Base-by-base conservation (phyloP, 2,113 vertebrate genomes). In the Cebus imitator region DNA sequence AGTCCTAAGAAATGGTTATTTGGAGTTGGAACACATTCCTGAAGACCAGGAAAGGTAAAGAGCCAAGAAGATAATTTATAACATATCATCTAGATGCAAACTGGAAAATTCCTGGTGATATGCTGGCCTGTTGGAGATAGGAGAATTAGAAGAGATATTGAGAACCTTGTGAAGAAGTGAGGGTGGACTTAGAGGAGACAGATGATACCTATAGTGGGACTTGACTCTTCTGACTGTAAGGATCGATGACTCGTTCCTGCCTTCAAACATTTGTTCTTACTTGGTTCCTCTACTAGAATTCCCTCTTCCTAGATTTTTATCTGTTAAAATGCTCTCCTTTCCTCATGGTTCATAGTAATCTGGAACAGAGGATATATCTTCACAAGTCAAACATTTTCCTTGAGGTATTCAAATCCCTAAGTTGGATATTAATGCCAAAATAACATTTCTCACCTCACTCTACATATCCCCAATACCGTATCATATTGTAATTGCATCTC, bases 231-330 rank as follows among this genome's bases (percentile, higher is more conserved):
- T 23, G 5, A 7, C 48, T 55, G 0, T 8, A 50, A 25, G 35
- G 11, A 70, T 6, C 12, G 1, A 76, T 43, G 7, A 70, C 14
- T 72, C 32, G 11, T 82, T 7, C 20, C 21, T 96, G 3, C 84
- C n/a, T 73, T 96, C 48, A 93, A 52, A 75, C 84, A 4, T 82
- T 57, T 58, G 11, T 86, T 84, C 50, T 83, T 21, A 61, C 14
- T 61, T 90, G 50, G 8, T 85, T 57, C 25, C 43, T 93, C 76
- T 55, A 58, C 6, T 21, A 55, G 37, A 90, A 73, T 94, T 94
- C 6, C 4, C 11, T 90, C n/a, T 72, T 52, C 48, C 32, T 91
- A 8, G 3, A 75, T 48, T 88, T 48, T 75, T 45, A n/a, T 43
- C 27, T 50, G 23, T 68, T 50, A 61, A 75, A 87, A 89, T 58